Evolutionary conservation across 2,113 vertebrate species (phyloP), one percentile per base, ranked within the genome.

Genomic region (Chiloscyllium plagiosum): DNA sequence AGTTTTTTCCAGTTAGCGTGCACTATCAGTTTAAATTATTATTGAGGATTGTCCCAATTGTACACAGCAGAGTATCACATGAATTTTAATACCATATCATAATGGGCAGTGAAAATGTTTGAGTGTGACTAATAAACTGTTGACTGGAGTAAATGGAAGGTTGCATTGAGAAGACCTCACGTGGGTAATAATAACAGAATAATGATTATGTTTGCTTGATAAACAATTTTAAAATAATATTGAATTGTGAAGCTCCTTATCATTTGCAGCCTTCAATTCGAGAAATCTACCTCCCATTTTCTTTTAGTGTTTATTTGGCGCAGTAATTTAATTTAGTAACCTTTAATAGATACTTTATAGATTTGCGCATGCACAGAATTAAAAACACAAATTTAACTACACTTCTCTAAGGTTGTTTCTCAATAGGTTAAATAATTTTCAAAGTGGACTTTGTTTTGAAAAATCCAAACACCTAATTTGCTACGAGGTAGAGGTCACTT

Each of bases 21-120:
- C 52, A 47, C 86, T 89, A 56, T 69, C 92, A 42, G 92, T 69
- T 94, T 94, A 37, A 69, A 29, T 69, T 94, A 65, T n/a, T 93
- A 66, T 17, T 93, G 37, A 68, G 61, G 65, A 69, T 19, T 68
- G 86, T 61, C 33, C 92, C 19, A 47, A 12, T 69, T 69, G 65
- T 47, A 47, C 10, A 42, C 92, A 94, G 33, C 10, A 69, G 24
- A 66, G 65, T 37, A 70, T 66, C 8, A 24, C 20, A 94, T 42
- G 10, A 69, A 94, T 8, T 24, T 94, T 24, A 61, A 66, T 68
- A 37, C 19, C 5, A 10, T 7, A 94, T 68, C n/a, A 94, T 69
- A 42, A 89, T 22, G 47, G 92, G 33, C 92, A 68, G 37, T 69
- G 19, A 68, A 20, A 92, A 56, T 22, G 42, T 65, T 94, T 12